Percentiles rank a stretch among this genome's conserved stretches.
Evolutionary conservation across 2,113 vertebrate genomes (phyloP).

Genomic region (Gracilinanus agilis): DNA sequence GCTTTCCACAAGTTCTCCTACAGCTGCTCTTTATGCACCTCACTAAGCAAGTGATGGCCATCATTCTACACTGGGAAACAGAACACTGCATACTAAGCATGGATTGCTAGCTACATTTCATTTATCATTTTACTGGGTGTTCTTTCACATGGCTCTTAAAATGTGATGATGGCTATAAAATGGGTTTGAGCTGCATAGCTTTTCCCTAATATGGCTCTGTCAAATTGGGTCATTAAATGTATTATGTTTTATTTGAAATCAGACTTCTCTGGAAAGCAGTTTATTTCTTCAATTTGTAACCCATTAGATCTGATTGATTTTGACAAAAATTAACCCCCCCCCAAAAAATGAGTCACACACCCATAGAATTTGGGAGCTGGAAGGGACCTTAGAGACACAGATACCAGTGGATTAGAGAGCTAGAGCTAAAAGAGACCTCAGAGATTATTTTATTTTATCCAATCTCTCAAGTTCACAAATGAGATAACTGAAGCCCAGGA

Average conservation of each 20-base stretch:
- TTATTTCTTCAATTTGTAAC: conserved; percentile 1
- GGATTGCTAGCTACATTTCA: neutral
- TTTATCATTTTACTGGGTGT: conserved; percentile 17
- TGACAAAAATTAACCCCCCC: neutral
- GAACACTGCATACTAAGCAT: neutral
- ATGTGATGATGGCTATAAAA: conserved; percentile 26
- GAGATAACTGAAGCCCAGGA: neutral
- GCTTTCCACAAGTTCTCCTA: neutral
- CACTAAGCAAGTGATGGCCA: neutral
- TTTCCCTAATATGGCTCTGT: neutral
- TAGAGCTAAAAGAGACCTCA: neutral
- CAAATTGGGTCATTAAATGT: neutral
- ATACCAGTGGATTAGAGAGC: neutral
- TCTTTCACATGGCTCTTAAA: neutral
- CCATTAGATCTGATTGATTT: neutral
- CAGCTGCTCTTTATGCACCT: neutral
- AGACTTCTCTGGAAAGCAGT: neutral
- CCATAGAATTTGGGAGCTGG: neutral
- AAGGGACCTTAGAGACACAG: neutral
- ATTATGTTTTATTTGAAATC: conserved; percentile 26
- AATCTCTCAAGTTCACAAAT: neutral
- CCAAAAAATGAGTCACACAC: neutral
- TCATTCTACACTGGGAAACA: neutral
- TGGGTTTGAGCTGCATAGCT: neutral
- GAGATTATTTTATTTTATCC: neutral